phyloP scores from a whole-genome alignment of 2,113 vertebrate genomes.

The Silurus glanis region DNA sequence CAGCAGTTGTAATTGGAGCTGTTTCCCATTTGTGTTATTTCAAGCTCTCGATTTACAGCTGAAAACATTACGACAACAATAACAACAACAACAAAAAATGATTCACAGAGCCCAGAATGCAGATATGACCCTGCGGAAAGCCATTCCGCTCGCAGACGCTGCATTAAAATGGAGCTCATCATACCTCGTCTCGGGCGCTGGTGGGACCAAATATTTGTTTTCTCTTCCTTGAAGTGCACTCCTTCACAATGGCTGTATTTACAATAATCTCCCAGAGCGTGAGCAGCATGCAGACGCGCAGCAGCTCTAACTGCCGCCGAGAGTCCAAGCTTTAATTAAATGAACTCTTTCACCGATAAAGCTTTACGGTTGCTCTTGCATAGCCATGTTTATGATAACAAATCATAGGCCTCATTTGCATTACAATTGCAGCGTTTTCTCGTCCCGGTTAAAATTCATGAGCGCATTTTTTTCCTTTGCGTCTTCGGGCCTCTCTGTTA shows the following conservation, averaged over 20 bases:
- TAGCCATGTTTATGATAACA: constrained; percentile 51
- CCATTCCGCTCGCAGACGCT: constrained; percentile 64
- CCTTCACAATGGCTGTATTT: constrained; percentile 77
- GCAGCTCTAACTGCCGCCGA: constrained; percentile 61
- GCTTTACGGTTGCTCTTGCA: constrained; percentile 48
- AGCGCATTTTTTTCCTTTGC: constrained; percentile 23
- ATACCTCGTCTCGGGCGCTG: constrained; percentile 67
- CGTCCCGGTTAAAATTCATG: constrained; percentile 53
- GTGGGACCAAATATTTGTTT: constrained; percentile 77
- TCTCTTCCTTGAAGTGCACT: constrained; percentile 73
- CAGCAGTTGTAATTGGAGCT: constrained; percentile 63
- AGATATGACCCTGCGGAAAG: constrained; percentile 71
- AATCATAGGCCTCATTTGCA: constrained; percentile 58
- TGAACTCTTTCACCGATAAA: constrained; percentile 53
- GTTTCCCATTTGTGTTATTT: constrained; percentile 68
- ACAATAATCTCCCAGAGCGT: constrained; percentile 72
- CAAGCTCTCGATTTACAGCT: constrained; percentile 71
- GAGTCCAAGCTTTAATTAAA: constrained; percentile 74
- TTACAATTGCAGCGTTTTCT: constrained; percentile 45
- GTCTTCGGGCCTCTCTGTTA: constrained; percentile 25
- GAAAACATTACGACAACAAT: constrained; percentile 66
- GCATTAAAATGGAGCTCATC: constrained; percentile 80
- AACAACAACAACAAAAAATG: background rate
- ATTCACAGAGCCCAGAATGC: constrained; percentile 58
- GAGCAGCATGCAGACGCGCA: constrained; percentile 44